These are phyloP conservation scores for Epizoanthus scotinus DNA, from an alignment of 92 coral and sea anemone species.

Conservation along the genomic window DNA sequence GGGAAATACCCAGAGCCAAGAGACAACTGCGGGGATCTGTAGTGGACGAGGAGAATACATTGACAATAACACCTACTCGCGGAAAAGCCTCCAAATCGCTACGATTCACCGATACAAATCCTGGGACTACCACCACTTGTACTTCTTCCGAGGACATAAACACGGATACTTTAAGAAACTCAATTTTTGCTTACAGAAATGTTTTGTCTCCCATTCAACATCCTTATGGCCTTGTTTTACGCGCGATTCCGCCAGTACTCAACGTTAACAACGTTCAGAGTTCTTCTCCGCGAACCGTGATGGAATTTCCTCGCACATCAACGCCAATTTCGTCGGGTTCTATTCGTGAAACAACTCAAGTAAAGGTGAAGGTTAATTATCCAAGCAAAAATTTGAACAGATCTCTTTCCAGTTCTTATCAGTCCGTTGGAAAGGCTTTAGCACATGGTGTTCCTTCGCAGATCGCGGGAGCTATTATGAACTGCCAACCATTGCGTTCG, in stretches of 20 bases:
- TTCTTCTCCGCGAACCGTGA: background rate
- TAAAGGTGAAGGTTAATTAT: no score
- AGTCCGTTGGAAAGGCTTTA: slow-evolving; percentile 56
- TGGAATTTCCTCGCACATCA: no score
- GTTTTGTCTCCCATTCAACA: background rate
- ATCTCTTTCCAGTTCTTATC: no score
- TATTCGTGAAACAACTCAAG: no score
- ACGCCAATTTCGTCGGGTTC: background rate
- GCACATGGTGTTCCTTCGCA: slow-evolving; percentile 56
- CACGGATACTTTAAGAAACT: no score
- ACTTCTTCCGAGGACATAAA: slow-evolving; percentile 41
- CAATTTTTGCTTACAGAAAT: background rate
- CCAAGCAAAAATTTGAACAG: no score
- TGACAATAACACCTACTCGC: slow-evolving; percentile 24
- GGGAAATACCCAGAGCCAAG: slow-evolving; percentile 31
- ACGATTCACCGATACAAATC: no score
- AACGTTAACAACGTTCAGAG: background rate
- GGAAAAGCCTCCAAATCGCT: slow-evolving; percentile 54
- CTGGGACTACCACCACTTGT: slow-evolving; percentile 53
- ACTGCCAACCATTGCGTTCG: slow-evolving; percentile 43
- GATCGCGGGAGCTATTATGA: slow-evolving; percentile 64
- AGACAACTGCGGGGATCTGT: slow-evolving; percentile 32
- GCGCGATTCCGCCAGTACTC: background rate
- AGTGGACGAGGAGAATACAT: slow-evolving; percentile 4
- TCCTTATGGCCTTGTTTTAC: background rate